These are phyloP conservation scores for Oceanodroma tethys DNA, from an alignment of 2,113 vertebrate genomes.

Conservation along the genomic window DNA sequence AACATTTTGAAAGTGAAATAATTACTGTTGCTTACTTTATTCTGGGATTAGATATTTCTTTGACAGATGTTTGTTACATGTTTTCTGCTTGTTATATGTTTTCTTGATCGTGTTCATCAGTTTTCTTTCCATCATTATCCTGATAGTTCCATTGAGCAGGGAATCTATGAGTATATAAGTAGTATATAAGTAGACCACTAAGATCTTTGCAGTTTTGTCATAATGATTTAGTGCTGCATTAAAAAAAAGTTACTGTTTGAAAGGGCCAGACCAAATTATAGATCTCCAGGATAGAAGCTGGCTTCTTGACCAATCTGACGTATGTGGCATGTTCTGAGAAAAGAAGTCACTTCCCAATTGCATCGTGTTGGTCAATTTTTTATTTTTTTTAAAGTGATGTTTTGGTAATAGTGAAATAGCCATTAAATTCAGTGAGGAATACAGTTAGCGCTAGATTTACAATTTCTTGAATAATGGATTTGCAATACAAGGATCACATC, in stretches of 20 bases:
- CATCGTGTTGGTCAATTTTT: accelerated
- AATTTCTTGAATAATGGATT: neutral
- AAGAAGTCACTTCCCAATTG: neutral
- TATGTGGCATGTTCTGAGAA: neutral
- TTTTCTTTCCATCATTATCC: neutral
- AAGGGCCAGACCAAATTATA: neutral
- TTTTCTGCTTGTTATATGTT: neutral
- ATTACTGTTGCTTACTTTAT: neutral
- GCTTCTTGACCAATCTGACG: neutral
- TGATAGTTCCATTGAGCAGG: neutral
- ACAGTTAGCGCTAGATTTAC: neutral
- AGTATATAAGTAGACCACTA: neutral
- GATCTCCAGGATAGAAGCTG: neutral
- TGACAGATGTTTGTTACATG: neutral
- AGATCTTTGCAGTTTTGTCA: neutral
- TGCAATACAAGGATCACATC: neutral
- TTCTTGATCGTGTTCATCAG: neutral
- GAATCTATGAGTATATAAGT: neutral
- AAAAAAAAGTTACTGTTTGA: neutral
- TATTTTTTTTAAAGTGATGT: neutral
- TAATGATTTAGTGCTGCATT: neutral
- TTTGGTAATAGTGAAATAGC: neutral
- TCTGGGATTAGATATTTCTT: neutral
- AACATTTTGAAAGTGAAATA: neutral
- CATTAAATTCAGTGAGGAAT: neutral